A percentile compares a stretch with the other conserved stretches of the same genome.
These are phyloP conservation scores for Sylvicapra grimmia DNA, from an alignment of 2,113 vertebrate species.

Conservation along the genomic window DNA sequence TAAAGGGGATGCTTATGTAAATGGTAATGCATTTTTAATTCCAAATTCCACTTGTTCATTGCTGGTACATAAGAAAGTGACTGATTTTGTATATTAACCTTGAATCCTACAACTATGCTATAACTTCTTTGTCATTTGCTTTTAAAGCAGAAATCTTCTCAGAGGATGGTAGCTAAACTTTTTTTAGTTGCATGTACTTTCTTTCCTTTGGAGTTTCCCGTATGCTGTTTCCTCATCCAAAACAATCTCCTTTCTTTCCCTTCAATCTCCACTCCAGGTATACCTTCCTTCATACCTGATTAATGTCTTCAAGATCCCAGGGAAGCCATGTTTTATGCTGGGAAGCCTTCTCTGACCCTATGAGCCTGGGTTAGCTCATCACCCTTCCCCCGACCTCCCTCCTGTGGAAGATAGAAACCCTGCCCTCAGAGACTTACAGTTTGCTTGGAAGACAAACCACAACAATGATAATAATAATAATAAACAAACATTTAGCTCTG, in stretches of 20 bases:
- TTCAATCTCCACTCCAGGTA: neutral
- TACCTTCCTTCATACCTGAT: neutral
- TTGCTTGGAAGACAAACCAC: neutral
- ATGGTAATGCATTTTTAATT: neutral
- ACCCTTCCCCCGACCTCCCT: neutral
- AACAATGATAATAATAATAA: neutral
- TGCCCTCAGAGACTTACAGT: neutral
- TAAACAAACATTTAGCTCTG: slow-evolving; percentile 5
- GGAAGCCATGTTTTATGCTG: neutral
- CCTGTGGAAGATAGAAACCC: neutral
- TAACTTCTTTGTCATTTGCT: slow-evolving; percentile 3
- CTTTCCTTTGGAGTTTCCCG: neutral
- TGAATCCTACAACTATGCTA: neutral
- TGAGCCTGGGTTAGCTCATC: neutral
- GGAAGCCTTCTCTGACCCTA: neutral
- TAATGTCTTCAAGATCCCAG: neutral
- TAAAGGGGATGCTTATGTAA: neutral
- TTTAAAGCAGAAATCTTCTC: slow-evolving; percentile 24
- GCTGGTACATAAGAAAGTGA: neutral
- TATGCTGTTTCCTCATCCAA: neutral
- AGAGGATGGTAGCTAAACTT: neutral
- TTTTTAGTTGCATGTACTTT: neutral
- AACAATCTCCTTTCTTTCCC: neutral
- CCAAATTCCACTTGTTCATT: neutral
- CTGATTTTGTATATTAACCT: neutral